A percentile compares a stretch with the other conserved stretches of the same genome.
Evolutionary conservation across 2,113 vertebrate genomes (phyloP).

Genomic region (Heloderma charlesbogerti): DNA sequence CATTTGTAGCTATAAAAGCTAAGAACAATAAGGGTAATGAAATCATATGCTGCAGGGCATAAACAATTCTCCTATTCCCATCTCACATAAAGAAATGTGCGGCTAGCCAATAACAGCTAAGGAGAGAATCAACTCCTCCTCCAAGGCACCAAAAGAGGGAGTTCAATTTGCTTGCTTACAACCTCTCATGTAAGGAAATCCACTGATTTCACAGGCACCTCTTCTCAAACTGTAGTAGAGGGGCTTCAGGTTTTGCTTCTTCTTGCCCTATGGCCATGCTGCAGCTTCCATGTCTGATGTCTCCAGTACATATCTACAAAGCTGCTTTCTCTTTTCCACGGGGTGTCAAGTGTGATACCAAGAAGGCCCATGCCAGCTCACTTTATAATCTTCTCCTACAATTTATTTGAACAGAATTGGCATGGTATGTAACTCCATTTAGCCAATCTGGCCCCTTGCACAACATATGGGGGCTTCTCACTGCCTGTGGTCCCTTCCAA

Average conservation of each 20-base stretch:
- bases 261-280: neutral
- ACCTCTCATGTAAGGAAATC: neutral
- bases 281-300: neutral
- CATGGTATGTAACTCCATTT: conserved; percentile 27
- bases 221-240: neutral
- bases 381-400: conserved; percentile 56
- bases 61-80: conserved; percentile 33
- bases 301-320: neutral
- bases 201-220: neutral
- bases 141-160: neutral
- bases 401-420: conserved; percentile 51
- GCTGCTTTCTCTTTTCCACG: neutral
- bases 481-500: conserved; percentile 19
- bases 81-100: neutral
- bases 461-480: conserved; percentile 39
- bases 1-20: conserved; percentile 48
- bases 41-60: conserved; percentile 49
- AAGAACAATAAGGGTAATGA: conserved; percentile 50
- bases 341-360: neutral
- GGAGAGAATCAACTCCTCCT: conserved; percentile 7
- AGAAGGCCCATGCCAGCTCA: conserved; percentile 30
- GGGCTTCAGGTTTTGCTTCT: neutral
- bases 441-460: conserved; percentile 41
- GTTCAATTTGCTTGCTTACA: accelerated
- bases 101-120: neutral